phyloP scores from a whole-genome alignment of 2,888 invertebrate genomes.

The Pheosia gnoma region DNA sequence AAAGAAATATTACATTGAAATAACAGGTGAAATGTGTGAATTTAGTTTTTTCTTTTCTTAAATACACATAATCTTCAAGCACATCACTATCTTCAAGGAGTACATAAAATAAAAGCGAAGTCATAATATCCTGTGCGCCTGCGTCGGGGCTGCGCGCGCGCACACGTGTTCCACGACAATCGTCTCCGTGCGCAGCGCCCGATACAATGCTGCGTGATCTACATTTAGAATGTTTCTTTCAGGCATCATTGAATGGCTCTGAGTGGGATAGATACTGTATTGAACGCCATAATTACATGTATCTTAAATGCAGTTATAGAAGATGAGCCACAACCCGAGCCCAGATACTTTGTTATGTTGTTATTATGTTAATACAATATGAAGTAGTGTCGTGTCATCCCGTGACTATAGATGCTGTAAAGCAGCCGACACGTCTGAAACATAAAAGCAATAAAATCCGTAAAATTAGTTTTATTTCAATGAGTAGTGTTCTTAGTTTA shows the following conservation, averaged over 20 bases:
- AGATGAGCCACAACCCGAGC: neutral
- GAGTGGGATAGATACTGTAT: conserved; percentile 1
- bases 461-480: too few species aligned
- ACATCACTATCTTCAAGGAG: conserved; percentile 46
- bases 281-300: neutral
- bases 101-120: conserved; percentile 72
- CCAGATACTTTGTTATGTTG: neutral
- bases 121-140: conserved; percentile 74
- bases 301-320: neutral
- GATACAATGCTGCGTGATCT: conserved; percentile 40
- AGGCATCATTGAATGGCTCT: conserved; percentile 2
- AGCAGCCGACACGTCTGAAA: too few species aligned
- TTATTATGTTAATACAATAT: neutral
- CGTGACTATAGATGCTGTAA: too few species aligned
- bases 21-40: too few species aligned
- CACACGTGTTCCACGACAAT: conserved; percentile 53
- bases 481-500: too few species aligned
- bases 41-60: too few species aligned
- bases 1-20: too few species aligned
- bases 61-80: neutral
- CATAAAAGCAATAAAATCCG: too few species aligned
- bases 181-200: conserved; percentile 27
- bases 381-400: conserved; percentile 14
- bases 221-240: conserved; percentile 28
- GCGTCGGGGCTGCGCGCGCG: conserved; percentile 37